Base-by-base conservation (phyloP, 2,113 vertebrate genomes). In the Junco hyemalis region DNA sequence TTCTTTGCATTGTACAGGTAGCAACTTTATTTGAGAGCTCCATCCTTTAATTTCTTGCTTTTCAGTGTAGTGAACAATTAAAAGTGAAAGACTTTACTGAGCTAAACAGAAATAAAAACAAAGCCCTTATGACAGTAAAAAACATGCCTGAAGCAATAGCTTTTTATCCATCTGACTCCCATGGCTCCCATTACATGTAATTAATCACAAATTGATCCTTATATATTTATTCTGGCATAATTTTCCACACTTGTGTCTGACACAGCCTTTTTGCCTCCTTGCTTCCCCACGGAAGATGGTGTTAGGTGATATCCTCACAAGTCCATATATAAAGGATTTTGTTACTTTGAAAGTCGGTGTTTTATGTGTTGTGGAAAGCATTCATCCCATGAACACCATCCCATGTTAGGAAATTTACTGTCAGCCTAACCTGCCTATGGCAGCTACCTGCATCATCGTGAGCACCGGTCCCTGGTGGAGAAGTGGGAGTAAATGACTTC, bases 401-500 rank as follows among this genome's bases (percentile, higher is more conserved):
- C 28, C 26, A 9, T 4, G 14, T 35, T 81, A 48, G 36, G 22
- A 81, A 89, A 88, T 66, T 66, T 79, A 60, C 72, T 79, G 12
- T 26, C 71, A 65, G 17, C 38, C n/a, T 79, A 77, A 57, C 76
- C 59, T 33, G 26, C 44, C 69, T 77, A 8, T 23, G 47, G 68
- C 72, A 92, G 83, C 61, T 82, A 59, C 48, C n/a, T 86, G 65
- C 56, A 72, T 44, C 80, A 69, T 12, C 57, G 24, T 0, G 6
- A 95, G 40, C 13, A 38, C 74, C 31, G 48, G 65, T 18, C 6
- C 29, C 38, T 0, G 1, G 54, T 35, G 57, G 33, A 57, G 45
- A 71, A 81, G 79, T 91, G 74, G 92, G 90, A 97, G 84, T 80
- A 87, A 95, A 64, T 68, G 36, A 92, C 83, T 95, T 81, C 33